A percentile compares a stretch with the other conserved stretches of the same genome.
Evolutionary conservation across 2,113 vertebrate genomes (phyloP).

Genomic region (Bos taurus): DNA sequence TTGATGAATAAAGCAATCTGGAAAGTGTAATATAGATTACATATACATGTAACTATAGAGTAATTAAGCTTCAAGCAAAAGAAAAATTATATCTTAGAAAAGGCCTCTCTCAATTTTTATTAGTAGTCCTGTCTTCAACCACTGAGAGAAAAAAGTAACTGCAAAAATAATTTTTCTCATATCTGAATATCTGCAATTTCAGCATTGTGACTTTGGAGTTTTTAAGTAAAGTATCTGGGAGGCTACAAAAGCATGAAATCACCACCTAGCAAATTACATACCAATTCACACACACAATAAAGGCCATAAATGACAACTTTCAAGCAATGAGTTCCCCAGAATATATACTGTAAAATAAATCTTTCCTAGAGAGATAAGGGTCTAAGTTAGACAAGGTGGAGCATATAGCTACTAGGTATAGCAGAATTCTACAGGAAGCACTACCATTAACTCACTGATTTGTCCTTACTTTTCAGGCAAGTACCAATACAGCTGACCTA

Average conservation of each 20-base stretch:
- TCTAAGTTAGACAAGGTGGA: neutral
- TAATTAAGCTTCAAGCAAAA: neutral
- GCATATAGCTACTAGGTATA: neutral
- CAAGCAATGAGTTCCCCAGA: neutral
- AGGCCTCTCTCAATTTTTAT: constrained; percentile 8
- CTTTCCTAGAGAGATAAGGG: neutral
- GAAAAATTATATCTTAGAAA: neutral
- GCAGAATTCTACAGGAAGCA: neutral
- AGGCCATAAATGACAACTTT: neutral
- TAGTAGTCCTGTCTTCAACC: neutral
- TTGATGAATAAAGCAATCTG: constrained; percentile 65
- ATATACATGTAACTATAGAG: neutral
- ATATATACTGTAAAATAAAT: neutral
- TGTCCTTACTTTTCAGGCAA: neutral
- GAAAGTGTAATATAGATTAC: constrained; percentile 31
- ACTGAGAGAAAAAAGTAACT: neutral
- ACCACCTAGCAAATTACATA: constrained; percentile 19
- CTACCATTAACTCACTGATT: neutral
- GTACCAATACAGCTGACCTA: neutral
- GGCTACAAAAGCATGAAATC: neutral
- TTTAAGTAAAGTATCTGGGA: neutral
- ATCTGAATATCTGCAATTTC: neutral
- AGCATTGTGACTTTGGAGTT: neutral
- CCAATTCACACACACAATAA: neutral
- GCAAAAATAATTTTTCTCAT: neutral